Conservation (phyloP, 2,113 vertebrate genomes). For the Condylura cristata region DNA sequence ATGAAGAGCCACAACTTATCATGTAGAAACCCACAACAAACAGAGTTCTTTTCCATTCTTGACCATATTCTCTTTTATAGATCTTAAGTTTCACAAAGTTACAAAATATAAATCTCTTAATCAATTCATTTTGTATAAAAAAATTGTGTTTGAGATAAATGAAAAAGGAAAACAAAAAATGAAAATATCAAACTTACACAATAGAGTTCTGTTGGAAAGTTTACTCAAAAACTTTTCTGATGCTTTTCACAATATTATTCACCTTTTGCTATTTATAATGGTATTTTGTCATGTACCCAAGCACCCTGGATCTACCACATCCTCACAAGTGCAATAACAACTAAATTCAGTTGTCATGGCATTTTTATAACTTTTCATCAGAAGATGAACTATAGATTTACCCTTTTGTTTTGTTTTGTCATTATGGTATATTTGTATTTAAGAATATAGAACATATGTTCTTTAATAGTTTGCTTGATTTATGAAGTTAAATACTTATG, state of each 20-base stretch:
- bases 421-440: not conserved
- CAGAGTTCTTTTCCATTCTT: too few relatives aligned
- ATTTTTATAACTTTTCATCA: slow-evolving; percentile 15
- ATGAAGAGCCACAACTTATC: not conserved
- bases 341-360: not conserved
- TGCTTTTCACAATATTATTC: not conserved
- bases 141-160: not conserved
- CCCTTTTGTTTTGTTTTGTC: not conserved
- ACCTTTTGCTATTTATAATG: not conserved
- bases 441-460: not conserved
- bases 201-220: not conserved
- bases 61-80: too few relatives aligned
- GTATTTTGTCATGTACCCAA: not conserved
- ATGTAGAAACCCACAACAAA: accelerated
- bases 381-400: not conserved
- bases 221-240: not conserved
- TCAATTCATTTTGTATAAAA: too few relatives aligned
- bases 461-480: not conserved
- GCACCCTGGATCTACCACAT: not conserved
- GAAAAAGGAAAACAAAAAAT: not conserved
- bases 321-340: not conserved
- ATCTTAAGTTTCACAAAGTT: too few relatives aligned
- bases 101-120: too few relatives aligned
- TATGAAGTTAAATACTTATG: not conserved
- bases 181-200: not conserved